phyloP scores from a whole-genome alignment of 2,113 vertebrate species.

The Isichthys henryi region DNA sequence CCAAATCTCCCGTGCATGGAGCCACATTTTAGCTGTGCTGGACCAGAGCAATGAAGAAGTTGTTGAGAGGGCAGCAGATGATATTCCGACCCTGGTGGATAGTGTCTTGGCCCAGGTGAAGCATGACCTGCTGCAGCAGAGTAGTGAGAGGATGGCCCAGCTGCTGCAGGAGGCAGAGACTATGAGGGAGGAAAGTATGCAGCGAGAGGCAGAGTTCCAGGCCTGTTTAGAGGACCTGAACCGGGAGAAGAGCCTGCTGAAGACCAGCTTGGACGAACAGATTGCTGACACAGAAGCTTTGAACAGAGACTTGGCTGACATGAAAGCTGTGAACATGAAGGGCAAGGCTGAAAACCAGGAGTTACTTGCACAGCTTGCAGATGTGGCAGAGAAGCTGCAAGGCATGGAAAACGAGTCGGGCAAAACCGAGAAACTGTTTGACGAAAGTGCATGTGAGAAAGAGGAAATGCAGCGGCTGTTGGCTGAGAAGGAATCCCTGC shows the following conservation, averaged over 20 bases:
- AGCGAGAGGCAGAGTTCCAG: slow-evolving; percentile 57
- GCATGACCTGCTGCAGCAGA: slow-evolving; percentile 50
- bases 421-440: slow-evolving; percentile 21
- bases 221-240: slow-evolving; percentile 61
- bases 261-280: slow-evolving; percentile 61
- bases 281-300: slow-evolving; percentile 64
- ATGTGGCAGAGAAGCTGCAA: slow-evolving; percentile 50
- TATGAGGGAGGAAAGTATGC: slow-evolving; percentile 48
- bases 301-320: slow-evolving; percentile 68
- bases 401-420: slow-evolving; percentile 46
- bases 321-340: slow-evolving; percentile 68
- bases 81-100: slow-evolving; percentile 47
- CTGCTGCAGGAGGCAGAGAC: slow-evolving; percentile 55
- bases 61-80: slow-evolving; percentile 32
- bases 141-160: slow-evolving; percentile 49
- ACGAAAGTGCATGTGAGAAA: slow-evolving; percentile 39
- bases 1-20: slow-evolving; percentile 44
- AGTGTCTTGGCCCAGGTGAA: slow-evolving; percentile 49
- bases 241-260: slow-evolving; percentile 65
- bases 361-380: slow-evolving; percentile 54
- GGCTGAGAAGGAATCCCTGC: slow-evolving; percentile 69
- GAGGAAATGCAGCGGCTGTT: slow-evolving; percentile 57
- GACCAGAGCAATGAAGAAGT: slow-evolving; percentile 33
- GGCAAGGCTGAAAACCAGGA: slow-evolving; percentile 66
- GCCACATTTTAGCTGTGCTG: slow-evolving; percentile 49